Evolutionary conservation across 2,113 vertebrate genomes (phyloP).

Genomic region (Numida meleagris): DNA sequence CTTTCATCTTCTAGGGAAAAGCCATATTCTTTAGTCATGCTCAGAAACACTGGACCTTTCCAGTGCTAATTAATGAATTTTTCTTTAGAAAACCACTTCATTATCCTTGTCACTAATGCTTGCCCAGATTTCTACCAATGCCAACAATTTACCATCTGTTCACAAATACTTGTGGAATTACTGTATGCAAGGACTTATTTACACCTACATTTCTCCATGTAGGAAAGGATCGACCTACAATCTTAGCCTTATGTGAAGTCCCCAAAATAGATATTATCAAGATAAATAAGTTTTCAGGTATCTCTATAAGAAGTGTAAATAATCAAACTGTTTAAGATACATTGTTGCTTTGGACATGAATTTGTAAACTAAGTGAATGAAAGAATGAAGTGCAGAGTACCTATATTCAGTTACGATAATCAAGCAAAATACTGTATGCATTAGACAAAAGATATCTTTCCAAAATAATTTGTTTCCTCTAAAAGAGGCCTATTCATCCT

Average conservation of each 20-base stretch:
- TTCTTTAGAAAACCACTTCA: conserved; percentile 12
- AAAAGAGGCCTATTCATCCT: not conserved
- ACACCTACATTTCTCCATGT: not conserved
- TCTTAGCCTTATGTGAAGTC: not conserved
- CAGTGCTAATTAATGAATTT: not conserved
- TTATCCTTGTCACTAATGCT: conserved; percentile 40
- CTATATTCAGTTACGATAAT: not conserved
- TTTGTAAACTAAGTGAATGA: not conserved
- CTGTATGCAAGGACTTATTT: not conserved
- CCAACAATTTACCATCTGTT: conserved; percentile 29
- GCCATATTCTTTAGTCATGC: not conserved
- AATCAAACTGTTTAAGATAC: not conserved
- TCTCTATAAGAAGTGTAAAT: not conserved
- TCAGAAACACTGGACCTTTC: not conserved
- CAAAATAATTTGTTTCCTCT: not conserved
- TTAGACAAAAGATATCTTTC: not conserved
- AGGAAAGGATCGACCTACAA: not conserved
- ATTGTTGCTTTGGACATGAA: not conserved
- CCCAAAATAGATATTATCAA: not conserved
- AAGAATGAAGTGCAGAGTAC: not conserved
- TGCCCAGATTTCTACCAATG: conserved; percentile 10
- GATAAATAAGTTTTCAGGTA: not conserved
- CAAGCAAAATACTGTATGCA: not conserved
- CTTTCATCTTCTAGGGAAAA: not conserved
- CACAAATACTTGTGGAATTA: conserved; percentile 9